Evolutionary conservation across 1,140 invertebrate genomes (phyloP).

Genomic region (Macrosteles quadrilineatus): DNA sequence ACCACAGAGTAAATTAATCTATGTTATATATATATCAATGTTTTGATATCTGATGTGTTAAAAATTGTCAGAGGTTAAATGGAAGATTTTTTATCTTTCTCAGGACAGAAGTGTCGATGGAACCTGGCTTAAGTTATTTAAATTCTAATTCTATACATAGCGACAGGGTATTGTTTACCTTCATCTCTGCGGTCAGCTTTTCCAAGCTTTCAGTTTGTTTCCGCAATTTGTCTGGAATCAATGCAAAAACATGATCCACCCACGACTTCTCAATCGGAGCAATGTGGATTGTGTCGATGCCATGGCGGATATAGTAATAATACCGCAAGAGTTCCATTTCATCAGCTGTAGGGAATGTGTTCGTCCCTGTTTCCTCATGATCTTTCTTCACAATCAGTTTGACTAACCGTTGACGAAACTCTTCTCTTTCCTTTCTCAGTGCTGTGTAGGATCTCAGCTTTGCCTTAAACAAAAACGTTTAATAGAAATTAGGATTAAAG

Average conservation of each 20-base stretch:
- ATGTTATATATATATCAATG: too few species aligned
- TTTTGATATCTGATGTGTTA: too few species aligned
- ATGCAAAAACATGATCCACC: constrained; percentile 56
- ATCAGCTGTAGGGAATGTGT: constrained; percentile 55
- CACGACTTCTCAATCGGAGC: constrained; percentile 66
- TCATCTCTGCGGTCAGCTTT: constrained; percentile 55
- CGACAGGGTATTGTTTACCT: constrained; percentile 53
- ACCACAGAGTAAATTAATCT: too few species aligned
- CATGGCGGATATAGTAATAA: constrained; percentile 88
- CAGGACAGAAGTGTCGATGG: too few species aligned
- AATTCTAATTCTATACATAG: too few species aligned
- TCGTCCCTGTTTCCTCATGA: constrained; percentile 45
- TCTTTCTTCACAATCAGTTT: constrained; percentile 58
- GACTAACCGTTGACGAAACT: constrained; percentile 78
- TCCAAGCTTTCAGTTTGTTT: constrained; percentile 54
- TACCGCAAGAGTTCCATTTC: constrained; percentile 77
- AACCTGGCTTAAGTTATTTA: too few species aligned
- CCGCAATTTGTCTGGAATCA: constrained; percentile 53
- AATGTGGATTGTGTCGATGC: constrained; percentile 83
- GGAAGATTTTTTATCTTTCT: too few species aligned
- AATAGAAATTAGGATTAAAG: too few species aligned
- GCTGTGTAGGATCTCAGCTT: constrained; percentile 54
- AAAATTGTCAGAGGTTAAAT: too few species aligned
- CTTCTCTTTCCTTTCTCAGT: constrained; percentile 73
- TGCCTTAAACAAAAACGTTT: too few species aligned